Base-by-base conservation (phyloP, 1,140 invertebrate genomes). In the Steinernema feltiae region DNA sequence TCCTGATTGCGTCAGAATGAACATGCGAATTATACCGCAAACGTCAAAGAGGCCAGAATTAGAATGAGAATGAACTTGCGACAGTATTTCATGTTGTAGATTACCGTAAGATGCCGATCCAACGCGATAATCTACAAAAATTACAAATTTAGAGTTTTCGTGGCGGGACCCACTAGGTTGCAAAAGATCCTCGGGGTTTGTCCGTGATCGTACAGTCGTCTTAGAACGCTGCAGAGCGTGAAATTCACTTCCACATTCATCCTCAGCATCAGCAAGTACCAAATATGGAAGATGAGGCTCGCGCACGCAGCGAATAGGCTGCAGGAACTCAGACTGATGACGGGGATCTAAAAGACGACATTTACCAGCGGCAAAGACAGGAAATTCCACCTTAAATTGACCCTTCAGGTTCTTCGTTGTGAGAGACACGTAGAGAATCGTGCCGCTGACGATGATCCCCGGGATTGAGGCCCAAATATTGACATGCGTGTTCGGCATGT, bases 331-430 rank as follows among this genome's bases (percentile, higher is more conserved):
- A 63, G 24, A 21, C 7, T 7, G 12, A 63, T 21, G 24, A 63
- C 24, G 3, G 24, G 53, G 24, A 63, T 63, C 53, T 63, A 63
- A 63, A 63, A 46, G 24, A n/a, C 2, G 2, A n/a, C 53, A 17
- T 63, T 63, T 63, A 63, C n/a, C n/a, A n/a, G n/a, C n/a, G n/a
- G n/a, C n/a, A n/a, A n/a, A n/a, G n/a, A n/a, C n/a, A n/a, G n/a
- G n/a, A n/a, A n/a, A n/a, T n/a, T n/a, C n/a, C n/a, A 63, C 53
- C 53, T 63, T 63, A 27, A 63, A 63, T 63, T 63, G 53, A 3
- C 53, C 53, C 24, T 27, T 63, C 53, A 63, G 24, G 53, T 27
- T 63, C 53, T 63, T 63, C 3, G 53, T 17, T 7, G 15, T 63
- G 53, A 63, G 24, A 63, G 53, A 7, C 53, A 63, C 53, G 24